Evolutionary conservation across 1,140 invertebrate species (phyloP).

Genomic region (Anthonomus grandis): DNA sequence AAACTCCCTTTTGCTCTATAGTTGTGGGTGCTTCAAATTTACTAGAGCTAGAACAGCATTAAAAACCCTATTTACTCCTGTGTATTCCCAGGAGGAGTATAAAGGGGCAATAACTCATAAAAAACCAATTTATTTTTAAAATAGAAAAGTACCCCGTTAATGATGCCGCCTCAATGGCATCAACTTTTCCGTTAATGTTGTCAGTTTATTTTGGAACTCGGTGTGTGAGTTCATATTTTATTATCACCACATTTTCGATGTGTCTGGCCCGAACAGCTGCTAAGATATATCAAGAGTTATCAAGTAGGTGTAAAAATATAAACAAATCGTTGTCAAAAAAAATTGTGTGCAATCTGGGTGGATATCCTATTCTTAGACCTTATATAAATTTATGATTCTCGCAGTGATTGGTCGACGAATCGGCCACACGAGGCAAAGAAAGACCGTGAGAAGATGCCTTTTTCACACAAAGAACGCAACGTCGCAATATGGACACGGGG

Average conservation of each 20-base stretch:
- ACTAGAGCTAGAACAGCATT: neutral
- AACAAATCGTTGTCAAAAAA: too few species aligned
- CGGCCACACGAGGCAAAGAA: constrained; percentile 15
- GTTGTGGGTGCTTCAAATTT: neutral
- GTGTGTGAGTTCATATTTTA: too few species aligned
- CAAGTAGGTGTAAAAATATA: too few species aligned
- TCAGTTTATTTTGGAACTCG: too few species aligned
- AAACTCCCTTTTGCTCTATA: constrained; percentile 2
- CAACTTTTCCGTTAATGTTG: too few species aligned
- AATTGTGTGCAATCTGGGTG: too few species aligned
- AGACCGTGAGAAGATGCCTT: constrained; percentile 29
- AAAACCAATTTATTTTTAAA: constrained; percentile 21
- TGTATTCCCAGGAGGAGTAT: constrained; percentile 11
- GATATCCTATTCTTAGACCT: too few species aligned
- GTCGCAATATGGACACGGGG: constrained; percentile 10
- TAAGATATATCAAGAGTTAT: too few species aligned
- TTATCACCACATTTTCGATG: too few species aligned
- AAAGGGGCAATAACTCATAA: constrained; percentile 9
- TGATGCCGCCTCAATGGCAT: too few species aligned
- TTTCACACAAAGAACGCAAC: constrained; percentile 26
- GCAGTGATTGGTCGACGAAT: constrained; percentile 23
- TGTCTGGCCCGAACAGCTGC: too few species aligned
- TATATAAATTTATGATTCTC: too few species aligned
- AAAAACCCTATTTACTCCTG: constrained; percentile 6
- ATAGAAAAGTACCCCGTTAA: neutral